These are phyloP conservation scores for Dunckerocampus dactyliophorus DNA, from an alignment of 2,113 vertebrate genomes.

Conservation along the genomic window DNA sequence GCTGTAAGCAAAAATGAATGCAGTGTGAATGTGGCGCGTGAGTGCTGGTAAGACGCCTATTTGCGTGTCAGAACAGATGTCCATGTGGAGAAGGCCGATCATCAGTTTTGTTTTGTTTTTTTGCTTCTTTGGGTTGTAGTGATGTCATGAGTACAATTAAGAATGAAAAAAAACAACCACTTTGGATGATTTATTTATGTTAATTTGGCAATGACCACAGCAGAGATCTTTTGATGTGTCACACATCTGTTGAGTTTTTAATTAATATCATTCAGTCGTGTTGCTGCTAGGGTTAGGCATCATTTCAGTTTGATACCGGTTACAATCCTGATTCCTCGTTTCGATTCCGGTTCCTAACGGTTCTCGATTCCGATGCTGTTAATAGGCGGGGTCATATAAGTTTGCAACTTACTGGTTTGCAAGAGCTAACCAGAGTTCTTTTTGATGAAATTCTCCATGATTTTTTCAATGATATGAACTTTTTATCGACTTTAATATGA, in stretches of 20 bases:
- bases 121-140: conserved; percentile 19
- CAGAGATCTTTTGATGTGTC: conserved; percentile 40
- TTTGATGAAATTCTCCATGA: too few species aligned
- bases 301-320: too few species aligned
- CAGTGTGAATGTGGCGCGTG: conserved; percentile 52
- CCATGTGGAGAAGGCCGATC: conserved; percentile 19
- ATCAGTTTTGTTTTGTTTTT: background rate
- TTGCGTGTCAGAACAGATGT: conserved; percentile 34
- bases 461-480: too few species aligned
- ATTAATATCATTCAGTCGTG: background rate
- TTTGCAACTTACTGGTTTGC: too few species aligned
- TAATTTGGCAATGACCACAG: conserved; percentile 26
- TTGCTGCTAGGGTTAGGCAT: too few species aligned
- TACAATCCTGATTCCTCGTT: too few species aligned
- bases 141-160: conserved; percentile 7
- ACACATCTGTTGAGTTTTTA: conserved; percentile 26
- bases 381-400: too few species aligned
- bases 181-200: conserved; percentile 41
- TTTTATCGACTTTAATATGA: too few species aligned
- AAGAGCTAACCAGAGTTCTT: too few species aligned
- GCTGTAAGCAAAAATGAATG: conserved; percentile 62
- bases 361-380: too few species aligned
- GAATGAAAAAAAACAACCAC: conserved; percentile 40
- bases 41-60: conserved; percentile 29
- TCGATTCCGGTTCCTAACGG: too few species aligned